Conservation (phyloP, 2,797 vertebrate genomes). For the Danio tinwini region DNA sequence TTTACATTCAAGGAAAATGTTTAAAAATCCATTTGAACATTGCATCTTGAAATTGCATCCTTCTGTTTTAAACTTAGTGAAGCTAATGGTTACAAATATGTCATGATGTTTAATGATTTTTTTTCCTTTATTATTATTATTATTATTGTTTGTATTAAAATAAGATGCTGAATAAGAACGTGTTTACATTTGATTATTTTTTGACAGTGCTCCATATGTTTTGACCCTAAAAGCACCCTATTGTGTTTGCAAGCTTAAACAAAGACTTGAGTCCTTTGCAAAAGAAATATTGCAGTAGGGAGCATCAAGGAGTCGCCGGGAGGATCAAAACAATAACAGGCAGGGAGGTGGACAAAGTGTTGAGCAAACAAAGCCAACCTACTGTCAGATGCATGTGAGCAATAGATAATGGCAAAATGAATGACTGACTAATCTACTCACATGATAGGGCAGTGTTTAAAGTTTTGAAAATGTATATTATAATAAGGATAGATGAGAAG, state of each 20-base stretch:
- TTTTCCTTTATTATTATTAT: no score
- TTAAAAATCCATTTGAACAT: no score
- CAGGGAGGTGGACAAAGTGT: conserved; percentile 56
- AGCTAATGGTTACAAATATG: not conserved
- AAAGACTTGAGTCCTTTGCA: conserved; percentile 40
- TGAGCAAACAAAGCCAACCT: conserved; percentile 58
- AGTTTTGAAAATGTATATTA: not conserved
- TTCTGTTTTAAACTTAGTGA: not conserved
- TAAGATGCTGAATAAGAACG: not conserved
- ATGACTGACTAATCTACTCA: conserved; percentile 14
- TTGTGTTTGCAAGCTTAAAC: conserved; percentile 1
- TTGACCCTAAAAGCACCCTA: not conserved
- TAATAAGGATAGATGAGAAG: not conserved
- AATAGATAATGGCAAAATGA: conserved; percentile 9
- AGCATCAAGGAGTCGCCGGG: conserved; percentile 39
- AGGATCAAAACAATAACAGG: conserved; percentile 59
- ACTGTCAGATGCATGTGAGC: conserved; percentile 23
- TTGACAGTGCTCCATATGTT: not conserved
- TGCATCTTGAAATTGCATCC: no score
- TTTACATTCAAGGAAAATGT: no score
- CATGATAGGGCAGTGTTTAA: not conserved
- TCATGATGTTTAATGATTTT: no score
- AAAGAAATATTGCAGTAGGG: conserved; percentile 43
- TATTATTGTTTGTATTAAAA: not conserved
- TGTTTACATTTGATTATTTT: no score